Conservation (phyloP, 2,113 vertebrate species). For the Lepus europaeus region DNA sequence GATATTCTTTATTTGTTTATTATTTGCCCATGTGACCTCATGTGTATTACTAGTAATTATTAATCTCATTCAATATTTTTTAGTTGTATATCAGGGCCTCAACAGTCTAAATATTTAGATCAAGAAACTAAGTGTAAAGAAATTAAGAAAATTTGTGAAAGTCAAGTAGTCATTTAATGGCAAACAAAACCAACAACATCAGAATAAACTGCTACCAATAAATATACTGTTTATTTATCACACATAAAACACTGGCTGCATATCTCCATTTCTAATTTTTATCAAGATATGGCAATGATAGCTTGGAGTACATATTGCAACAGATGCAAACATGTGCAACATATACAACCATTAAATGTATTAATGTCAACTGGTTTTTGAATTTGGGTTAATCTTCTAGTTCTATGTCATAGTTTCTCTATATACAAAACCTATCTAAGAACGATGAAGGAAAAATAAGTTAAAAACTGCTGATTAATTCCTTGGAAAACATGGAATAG, state of each 20-base stretch:
- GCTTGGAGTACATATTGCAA: neutral
- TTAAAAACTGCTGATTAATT: neutral
- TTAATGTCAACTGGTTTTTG: neutral
- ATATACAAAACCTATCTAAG: neutral
- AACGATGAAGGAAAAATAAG: neutral
- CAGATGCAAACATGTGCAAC: neutral
- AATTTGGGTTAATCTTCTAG: neutral
- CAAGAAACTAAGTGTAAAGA: neutral
- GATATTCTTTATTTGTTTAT: neutral
- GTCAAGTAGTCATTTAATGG: neutral
- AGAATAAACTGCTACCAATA: neutral
- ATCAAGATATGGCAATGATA: neutral
- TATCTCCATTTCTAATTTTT: neutral
- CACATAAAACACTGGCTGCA: neutral
- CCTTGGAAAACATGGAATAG: neutral
- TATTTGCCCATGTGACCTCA: neutral
- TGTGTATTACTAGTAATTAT: neutral
- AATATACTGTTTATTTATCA: neutral
- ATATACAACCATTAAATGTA: neutral
- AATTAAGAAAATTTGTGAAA: neutral
- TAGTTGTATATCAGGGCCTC: neutral
- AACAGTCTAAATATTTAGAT: neutral
- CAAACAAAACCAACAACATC: neutral
- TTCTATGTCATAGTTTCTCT: neutral
- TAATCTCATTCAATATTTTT: neutral